Evolutionary conservation across 2,888 invertebrate species (phyloP).

Genomic region (Lutraria lutraria): DNA sequence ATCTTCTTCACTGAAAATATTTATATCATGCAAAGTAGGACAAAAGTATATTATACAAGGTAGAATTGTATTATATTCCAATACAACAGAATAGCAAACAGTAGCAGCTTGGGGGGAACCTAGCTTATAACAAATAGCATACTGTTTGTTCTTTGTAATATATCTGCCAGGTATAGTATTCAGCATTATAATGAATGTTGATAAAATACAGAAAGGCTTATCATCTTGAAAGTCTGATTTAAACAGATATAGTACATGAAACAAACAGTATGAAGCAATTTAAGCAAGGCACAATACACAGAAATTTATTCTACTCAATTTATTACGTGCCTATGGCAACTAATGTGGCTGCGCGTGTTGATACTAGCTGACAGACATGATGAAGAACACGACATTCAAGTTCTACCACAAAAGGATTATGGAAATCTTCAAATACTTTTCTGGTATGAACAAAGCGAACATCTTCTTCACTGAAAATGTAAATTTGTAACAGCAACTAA

Average conservation of each 20-base stretch:
- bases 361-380: slow-evolving; percentile 96
- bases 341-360: slow-evolving; percentile 96
- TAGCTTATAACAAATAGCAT: neutral
- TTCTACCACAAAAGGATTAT: slow-evolving; percentile 91
- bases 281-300: neutral
- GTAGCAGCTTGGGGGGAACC: neutral
- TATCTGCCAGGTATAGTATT: neutral
- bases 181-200: too few relatives aligned
- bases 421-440: slow-evolving; percentile 92
- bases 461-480: slow-evolving; percentile 79
- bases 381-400: slow-evolving; percentile 97
- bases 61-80: neutral
- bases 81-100: neutral
- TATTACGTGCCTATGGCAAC: slow-evolving; percentile 89
- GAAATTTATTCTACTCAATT: neutral
- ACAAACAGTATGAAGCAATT: neutral
- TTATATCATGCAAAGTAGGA: slow-evolving; percentile 5
- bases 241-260: neutral
- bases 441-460: slow-evolving; percentile 83
- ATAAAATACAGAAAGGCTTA: too few relatives aligned
- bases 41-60: neutral
- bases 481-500: neutral
- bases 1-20: slow-evolving; percentile 80
- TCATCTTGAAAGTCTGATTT: neutral
- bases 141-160: slow-evolving; percentile 1